Conservation (phyloP, 2,113 vertebrate genomes). For the Pterocles gutturalis region DNA sequence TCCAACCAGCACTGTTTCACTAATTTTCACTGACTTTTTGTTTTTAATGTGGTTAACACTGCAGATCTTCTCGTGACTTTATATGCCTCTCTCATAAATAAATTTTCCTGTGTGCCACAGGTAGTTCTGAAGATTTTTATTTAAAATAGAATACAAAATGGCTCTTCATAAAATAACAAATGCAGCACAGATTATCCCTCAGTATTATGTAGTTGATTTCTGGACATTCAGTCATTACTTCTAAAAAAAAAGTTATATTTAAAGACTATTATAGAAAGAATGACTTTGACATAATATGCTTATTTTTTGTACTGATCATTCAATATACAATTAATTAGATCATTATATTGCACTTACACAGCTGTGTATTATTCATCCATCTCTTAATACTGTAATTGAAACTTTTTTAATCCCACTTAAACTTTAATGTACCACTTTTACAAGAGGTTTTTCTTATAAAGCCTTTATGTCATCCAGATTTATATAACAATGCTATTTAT, state of each 20-base stretch:
- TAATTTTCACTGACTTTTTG: too few relatives aligned
- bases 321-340: not conserved
- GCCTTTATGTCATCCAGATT: not conserved
- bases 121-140: too few relatives aligned
- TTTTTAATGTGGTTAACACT: too few relatives aligned
- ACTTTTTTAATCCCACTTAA: not conserved
- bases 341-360: not conserved
- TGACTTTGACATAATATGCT: not conserved
- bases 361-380: not conserved
- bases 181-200: not conserved
- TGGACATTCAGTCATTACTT: not conserved
- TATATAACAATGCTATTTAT: not conserved
- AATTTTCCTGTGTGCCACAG: too few relatives aligned
- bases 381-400: not conserved
- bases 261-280: not conserved
- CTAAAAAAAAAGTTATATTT: not conserved
- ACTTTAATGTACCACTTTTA: not conserved
- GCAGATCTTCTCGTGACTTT: too few relatives aligned
- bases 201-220: not conserved
- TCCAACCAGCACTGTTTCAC: too few relatives aligned
- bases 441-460: not conserved
- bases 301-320: not conserved
- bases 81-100: too few relatives aligned
- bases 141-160: too few relatives aligned
- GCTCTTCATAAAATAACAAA: not conserved